Evolutionary conservation across 2,113 vertebrate genomes (phyloP), one percentile per base, ranked within the genome.

Genomic region (Zeus faber): DNA sequence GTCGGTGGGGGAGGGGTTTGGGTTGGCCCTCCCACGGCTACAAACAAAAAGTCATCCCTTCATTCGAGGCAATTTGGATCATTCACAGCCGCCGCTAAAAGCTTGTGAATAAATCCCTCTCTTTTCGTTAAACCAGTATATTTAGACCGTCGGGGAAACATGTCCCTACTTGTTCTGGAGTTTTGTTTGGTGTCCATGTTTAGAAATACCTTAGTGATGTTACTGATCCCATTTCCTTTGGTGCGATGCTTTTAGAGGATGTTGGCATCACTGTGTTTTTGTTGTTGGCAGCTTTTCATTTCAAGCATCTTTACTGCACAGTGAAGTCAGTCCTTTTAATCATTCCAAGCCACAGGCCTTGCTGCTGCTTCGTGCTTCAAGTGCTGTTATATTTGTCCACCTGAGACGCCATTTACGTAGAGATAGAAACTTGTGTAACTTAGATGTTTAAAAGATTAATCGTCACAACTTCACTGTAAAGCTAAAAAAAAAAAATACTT

Each of bases 281-380:
- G n/a, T n/a, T 35, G 4, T 13, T 83, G 80, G 83, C 83, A 79
- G 80, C 75, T 81, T 66, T 63, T 82, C 20, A 57, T 74, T 58
- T 57, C 41, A 79, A 75, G 63, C 54, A 59, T 74, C 65, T 74
- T 70, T 75, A 62, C 53, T 70, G 22, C 17, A 54, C 33, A 33
- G 54, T 63, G 49, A 71, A 55, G 58, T 72, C 63, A 73, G 57
- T 8, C 46, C 69, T 59, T 72, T 65, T 37, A 81, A 74, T 80
- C 80, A 85, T 86, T 86, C 84, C 73, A 67, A 70, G 57, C 64
- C 59, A 40, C 60, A 61, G 48, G 62, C 68, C 68, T 40, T 23
- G 18, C 13, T 31, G 2, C 33, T 50, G 55, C 41, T 23, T 67
- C 14, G 5, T 65, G 53, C 50, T 11, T 69, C 44, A 29, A 57